Evolutionary conservation across 2,888 invertebrate genomes (phyloP).

Genomic region (Tetheella fluctuosa): DNA sequence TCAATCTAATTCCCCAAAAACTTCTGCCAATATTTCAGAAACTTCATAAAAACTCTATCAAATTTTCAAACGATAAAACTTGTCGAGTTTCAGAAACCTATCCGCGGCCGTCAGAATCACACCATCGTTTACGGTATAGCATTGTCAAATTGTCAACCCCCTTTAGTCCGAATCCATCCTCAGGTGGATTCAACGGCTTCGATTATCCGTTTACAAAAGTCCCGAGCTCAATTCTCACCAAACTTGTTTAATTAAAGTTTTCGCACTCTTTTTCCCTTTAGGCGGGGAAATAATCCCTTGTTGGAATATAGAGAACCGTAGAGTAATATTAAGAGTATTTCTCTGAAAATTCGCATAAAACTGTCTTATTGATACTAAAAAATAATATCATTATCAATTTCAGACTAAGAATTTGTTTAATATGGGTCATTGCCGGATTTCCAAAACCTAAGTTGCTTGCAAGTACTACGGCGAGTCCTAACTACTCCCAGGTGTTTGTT

Average conservation of each 20-base stretch:
- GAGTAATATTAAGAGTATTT: constrained; percentile 29
- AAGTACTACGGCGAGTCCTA: no score
- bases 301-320: constrained; percentile 50
- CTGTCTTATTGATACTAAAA: no score
- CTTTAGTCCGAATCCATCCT: constrained; percentile 55
- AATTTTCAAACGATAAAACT: constrained; percentile 31
- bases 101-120: constrained; percentile 27
- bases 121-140: constrained; percentile 22
- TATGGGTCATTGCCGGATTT: no score
- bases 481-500: no score
- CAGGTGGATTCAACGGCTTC: constrained; percentile 77
- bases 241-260: constrained; percentile 85
- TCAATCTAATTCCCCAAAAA: constrained; percentile 2
- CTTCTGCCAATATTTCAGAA: constrained; percentile 18
- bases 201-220: constrained; percentile 82
- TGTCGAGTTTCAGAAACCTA: constrained; percentile 26
- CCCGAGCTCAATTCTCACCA: constrained; percentile 75
- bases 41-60: constrained; percentile 61
- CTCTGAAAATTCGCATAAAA: background rate
- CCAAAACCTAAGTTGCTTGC: no score
- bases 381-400: no score
- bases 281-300: constrained; percentile 78
- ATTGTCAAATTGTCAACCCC: constrained; percentile 53
- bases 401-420: no score
- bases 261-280: constrained; percentile 83